A percentile compares a stretch with the other conserved stretches of the same genome.
Evolutionary conservation across 2,888 invertebrate genomes (phyloP).

Genomic region (Callosobruchus maculatus): DNA sequence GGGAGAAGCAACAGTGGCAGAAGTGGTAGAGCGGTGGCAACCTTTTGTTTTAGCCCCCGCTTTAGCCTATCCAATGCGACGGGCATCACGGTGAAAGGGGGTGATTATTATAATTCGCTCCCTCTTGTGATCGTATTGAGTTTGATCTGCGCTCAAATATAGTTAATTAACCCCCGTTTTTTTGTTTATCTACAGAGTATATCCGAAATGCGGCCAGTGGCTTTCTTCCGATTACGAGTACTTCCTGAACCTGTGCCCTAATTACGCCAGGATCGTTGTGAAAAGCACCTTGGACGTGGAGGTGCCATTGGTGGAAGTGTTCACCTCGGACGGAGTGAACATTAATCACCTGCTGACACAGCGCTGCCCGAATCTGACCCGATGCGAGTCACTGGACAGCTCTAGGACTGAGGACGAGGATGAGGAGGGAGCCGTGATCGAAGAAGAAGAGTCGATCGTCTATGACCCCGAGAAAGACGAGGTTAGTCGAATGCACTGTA

Average conservation of each 20-base stretch:
- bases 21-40: no score
- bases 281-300: conserved; percentile 34
- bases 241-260: conserved; percentile 59
- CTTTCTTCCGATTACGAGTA: conserved; percentile 56
- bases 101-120: no score
- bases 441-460: conserved; percentile 14
- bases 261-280: conserved; percentile 48
- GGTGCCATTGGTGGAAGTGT: conserved; percentile 33
- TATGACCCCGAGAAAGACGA: conserved; percentile 1
- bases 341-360: conserved; percentile 51
- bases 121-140: no score
- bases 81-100: no score
- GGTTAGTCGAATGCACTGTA: no score
- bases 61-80: no score
- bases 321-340: conserved; percentile 21
- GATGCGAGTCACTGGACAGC: conserved; percentile 1
- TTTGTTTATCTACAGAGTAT: conserved; percentile 41
- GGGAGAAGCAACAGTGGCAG: no score
- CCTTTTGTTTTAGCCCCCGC: no score
- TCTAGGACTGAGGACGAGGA: neutral
- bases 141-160: no score
- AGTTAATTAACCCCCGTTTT: no score
- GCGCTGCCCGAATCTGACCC: conserved; percentile 29
- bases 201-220: conserved; percentile 49
- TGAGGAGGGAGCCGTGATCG: conserved; percentile 15